Conservation (phyloP, 2,888 invertebrate species). For the Hirtodrosophila histrioides region DNA sequence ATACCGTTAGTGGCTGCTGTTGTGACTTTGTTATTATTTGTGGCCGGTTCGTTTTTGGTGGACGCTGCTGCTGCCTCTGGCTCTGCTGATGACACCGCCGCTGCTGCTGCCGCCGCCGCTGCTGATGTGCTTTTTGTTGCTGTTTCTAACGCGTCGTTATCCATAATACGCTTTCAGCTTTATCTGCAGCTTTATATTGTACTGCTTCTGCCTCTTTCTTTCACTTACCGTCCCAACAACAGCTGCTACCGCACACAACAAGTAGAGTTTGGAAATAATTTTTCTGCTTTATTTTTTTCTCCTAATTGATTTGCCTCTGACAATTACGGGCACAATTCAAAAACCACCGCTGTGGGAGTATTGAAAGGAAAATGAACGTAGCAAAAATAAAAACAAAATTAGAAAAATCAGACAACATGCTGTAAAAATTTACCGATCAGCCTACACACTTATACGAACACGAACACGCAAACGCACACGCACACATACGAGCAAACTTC, state of each 20-base stretch:
- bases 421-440: slow-evolving; percentile 40
- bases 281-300: slow-evolving; percentile 16
- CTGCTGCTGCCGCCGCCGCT: slow-evolving; percentile 48
- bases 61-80: slow-evolving; percentile 33
- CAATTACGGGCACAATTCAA: slow-evolving; percentile 51
- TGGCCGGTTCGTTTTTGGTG: slow-evolving; percentile 65
- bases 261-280: slow-evolving; percentile 24
- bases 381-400: slow-evolving; percentile 52
- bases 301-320: slow-evolving; percentile 55
- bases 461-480: slow-evolving; percentile 13
- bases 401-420: slow-evolving; percentile 54
- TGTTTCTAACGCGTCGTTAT: slow-evolving; percentile 80
- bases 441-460: slow-evolving; percentile 33
- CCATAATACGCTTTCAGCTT: slow-evolving; percentile 81
- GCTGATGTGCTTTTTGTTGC: slow-evolving; percentile 70
- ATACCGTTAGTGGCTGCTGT: slow-evolving; percentile 82
- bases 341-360: slow-evolving; percentile 57
- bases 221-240: slow-evolving; percentile 46
- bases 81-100: slow-evolving; percentile 33
- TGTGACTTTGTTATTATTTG: slow-evolving; percentile 68
- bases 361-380: slow-evolving; percentile 64
- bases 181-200: slow-evolving; percentile 39
- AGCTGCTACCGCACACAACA: slow-evolving; percentile 48
- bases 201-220: slow-evolving; percentile 28
- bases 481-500: slow-evolving; percentile 12